Percentiles rank a stretch among this genome's conserved stretches.
phyloP scores from a whole-genome alignment of 2,797 vertebrate species.

The Chaetodon trifasciatus region DNA sequence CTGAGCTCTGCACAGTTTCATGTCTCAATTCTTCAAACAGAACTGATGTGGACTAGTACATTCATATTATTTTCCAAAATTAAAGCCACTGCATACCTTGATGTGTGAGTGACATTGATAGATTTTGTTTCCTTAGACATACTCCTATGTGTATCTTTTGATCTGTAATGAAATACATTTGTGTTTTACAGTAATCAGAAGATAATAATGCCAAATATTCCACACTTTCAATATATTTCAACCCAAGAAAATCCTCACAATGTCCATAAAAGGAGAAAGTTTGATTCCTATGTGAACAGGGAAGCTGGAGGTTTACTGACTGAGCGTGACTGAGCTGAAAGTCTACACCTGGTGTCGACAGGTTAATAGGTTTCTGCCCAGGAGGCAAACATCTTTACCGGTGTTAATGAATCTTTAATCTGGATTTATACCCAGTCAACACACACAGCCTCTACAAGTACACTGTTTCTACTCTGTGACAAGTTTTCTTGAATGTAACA shows the following conservation, averaged over 20 bases:
- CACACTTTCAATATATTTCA: background rate
- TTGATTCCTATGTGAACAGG: background rate
- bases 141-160: background rate
- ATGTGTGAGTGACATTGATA: background rate
- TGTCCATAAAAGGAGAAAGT: constrained; percentile 16
- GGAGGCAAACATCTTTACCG: constrained; percentile 39
- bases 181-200: background rate
- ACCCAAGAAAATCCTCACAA: background rate
- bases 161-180: background rate
- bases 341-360: constrained; percentile 28
- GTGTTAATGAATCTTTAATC: constrained; percentile 61
- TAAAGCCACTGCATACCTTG: background rate
- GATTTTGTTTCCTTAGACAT: background rate
- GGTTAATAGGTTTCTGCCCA: constrained; percentile 28
- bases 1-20: background rate
- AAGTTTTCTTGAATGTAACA: background rate
- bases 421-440: constrained; percentile 30
- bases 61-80: background rate
- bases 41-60: too few species aligned
- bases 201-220: background rate
- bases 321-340: constrained; percentile 36
- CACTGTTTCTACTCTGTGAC: background rate
- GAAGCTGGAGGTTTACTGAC: constrained; percentile 1
- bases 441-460: background rate
- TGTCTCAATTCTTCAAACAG: background rate